These are phyloP conservation scores for Catharus ustulatus DNA, from an alignment of 2,797 vertebrate species.

Conservation along the genomic window DNA sequence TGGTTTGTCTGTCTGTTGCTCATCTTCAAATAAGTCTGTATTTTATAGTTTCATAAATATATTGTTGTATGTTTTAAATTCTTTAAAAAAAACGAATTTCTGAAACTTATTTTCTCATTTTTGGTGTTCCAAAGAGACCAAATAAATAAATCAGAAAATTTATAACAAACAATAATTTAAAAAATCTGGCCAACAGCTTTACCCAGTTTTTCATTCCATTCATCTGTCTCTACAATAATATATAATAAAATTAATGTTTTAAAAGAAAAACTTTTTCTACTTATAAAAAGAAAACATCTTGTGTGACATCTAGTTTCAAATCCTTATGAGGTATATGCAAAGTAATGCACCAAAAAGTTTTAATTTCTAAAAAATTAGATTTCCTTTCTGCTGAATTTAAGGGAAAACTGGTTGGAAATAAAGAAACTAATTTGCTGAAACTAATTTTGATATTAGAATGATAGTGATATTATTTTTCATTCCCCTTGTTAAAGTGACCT, in stretches of 20 bases:
- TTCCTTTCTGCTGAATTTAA: background rate
- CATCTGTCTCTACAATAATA: background rate
- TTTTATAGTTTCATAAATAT: background rate
- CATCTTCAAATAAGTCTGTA: background rate
- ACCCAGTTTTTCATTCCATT: background rate
- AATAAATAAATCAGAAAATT: background rate
- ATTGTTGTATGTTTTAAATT: background rate
- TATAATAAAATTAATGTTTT: background rate
- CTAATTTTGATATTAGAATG: background rate
- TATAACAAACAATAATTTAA: background rate
- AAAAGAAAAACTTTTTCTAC: background rate
- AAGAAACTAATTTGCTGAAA: background rate
- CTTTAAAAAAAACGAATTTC: accelerated
- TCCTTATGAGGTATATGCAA: background rate
- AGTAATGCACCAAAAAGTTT: background rate
- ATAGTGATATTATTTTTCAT: background rate
- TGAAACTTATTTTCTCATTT: background rate
- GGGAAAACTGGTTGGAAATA: background rate
- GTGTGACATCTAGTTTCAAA: background rate
- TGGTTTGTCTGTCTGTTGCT: background rate
- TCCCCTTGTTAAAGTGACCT: background rate
- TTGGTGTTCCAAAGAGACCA: background rate
- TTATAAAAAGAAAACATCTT: background rate
- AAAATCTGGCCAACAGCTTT: background rate
- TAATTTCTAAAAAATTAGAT: background rate